phyloP scores from a whole-genome alignment of 2,113 vertebrate genomes.

The Triplophysa siluroides region DNA sequence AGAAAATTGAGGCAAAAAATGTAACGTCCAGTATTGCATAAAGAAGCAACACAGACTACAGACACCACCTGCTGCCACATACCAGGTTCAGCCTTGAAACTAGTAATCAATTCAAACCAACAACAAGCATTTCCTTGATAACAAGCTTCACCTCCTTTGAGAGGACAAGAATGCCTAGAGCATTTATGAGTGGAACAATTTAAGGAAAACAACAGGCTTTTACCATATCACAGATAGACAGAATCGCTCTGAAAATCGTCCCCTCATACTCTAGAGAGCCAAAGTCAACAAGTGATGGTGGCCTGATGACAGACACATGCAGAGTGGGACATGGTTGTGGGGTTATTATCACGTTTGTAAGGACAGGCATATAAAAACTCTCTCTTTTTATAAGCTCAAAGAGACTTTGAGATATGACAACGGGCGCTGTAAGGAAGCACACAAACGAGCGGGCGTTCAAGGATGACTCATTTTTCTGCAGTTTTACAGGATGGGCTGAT shows the following conservation, averaged over 20 bases:
- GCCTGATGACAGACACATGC: not conserved
- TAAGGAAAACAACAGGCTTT: not conserved
- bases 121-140: not conserved
- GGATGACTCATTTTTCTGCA: slow-evolving; percentile 39
- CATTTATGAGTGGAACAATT: not conserved
- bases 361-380: not conserved
- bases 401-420: not conserved
- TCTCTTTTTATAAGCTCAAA: not conserved
- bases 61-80: not conserved
- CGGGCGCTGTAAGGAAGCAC: not conserved
- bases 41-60: not conserved
- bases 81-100: not conserved
- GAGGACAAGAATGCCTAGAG: not conserved
- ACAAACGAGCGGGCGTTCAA: not conserved
- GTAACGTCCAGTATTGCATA: slow-evolving; percentile 2
- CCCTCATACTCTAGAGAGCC: not conserved
- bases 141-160: not conserved
- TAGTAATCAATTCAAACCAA: slow-evolving; percentile 5
- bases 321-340: not conserved
- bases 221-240: not conserved
- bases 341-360: not conserved
- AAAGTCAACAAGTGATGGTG: not conserved
- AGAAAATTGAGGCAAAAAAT: not conserved
- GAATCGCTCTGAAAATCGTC: not conserved
- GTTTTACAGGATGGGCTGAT: not conserved